phyloP scores from a whole-genome alignment of 2,797 vertebrate species.

The Rhynchotus rufescens region DNA sequence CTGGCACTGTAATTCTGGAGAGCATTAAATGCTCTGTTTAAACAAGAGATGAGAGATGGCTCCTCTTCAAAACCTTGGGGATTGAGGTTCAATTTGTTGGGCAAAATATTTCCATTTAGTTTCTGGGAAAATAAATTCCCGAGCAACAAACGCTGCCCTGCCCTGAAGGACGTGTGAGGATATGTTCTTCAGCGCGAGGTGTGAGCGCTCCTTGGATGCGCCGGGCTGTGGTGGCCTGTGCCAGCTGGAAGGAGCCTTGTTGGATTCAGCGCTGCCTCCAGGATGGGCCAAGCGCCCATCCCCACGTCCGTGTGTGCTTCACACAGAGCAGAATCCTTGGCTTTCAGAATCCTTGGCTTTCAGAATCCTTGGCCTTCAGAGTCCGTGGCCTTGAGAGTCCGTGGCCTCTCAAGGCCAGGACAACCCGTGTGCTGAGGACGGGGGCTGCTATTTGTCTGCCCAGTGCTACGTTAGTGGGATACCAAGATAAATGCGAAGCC shows the following conservation, averaged over 20 bases:
- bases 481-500: background rate
- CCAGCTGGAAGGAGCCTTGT: background rate
- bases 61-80: background rate
- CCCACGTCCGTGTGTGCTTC: background rate
- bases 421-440: background rate
- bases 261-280: background rate
- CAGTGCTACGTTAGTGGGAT: background rate
- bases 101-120: background rate
- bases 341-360: no score
- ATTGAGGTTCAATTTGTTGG: background rate
- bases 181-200: accelerated
- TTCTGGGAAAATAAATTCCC: background rate
- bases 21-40: slow-evolving; percentile 23
- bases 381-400: no score
- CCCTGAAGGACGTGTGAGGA: background rate
- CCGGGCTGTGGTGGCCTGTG: background rate
- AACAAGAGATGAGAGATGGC: slow-evolving; percentile 37
- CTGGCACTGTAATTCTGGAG: background rate
- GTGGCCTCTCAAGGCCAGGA: background rate
- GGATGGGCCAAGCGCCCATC: background rate
- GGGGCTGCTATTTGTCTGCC: background rate
- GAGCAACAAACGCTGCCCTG: background rate
- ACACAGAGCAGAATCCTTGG: background rate
- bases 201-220: background rate
- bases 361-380: background rate